Evolutionary conservation across 37 sponge, comb jelly and placozoan species (phyloP), one percentile per base, ranked within the genome.

Genomic region (Ephydatia muelleri): DNA sequence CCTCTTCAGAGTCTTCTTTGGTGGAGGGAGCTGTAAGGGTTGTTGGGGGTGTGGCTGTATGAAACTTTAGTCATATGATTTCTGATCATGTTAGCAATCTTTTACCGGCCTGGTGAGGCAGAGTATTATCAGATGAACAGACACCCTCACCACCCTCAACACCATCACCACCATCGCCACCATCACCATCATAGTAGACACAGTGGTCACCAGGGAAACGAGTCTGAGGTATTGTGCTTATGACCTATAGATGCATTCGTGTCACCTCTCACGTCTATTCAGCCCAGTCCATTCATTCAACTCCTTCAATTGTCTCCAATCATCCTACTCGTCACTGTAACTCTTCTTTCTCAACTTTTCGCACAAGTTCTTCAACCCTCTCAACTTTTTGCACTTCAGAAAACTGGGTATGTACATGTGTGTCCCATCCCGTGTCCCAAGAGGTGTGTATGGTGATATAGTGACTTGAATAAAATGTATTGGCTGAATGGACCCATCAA

Each of bases 1-100:
- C 14, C 69, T 89, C 2, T 89, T 89, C 35, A 48, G 90, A 34
- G 43, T 72, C 36, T 84, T 89, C 80, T 89, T 89, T 80, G 85
- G 85, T 38, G 82, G 74, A 19, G 57, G 57, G 57, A 57, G 16
- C 16, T 57, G 57, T 57, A 57, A 57, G 57, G 19, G 16, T 57
- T 57, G 57, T 14, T 14, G 57, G 4, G 47, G 47, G 47, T 43
- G 4, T 8, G 16, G 57, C 12, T 57, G 57, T 57, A 43, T 43
- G 47, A 21, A 57, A n/a, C n/a, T n/a, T n/a, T n/a, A n/a, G n/a
- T n/a, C n/a, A n/a, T n/a, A n/a, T n/a, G n/a, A n/a, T n/a, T n/a
- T 71, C 1, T 13, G 57, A 11, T 57, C 19, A 57, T 57, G 16
- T 19, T 57, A 14, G 1, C 57, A 11, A 16, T 57, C 57, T 57